Base-by-base conservation (phyloP, 2,797 vertebrate genomes). In the Coracias cyanogaster region DNA sequence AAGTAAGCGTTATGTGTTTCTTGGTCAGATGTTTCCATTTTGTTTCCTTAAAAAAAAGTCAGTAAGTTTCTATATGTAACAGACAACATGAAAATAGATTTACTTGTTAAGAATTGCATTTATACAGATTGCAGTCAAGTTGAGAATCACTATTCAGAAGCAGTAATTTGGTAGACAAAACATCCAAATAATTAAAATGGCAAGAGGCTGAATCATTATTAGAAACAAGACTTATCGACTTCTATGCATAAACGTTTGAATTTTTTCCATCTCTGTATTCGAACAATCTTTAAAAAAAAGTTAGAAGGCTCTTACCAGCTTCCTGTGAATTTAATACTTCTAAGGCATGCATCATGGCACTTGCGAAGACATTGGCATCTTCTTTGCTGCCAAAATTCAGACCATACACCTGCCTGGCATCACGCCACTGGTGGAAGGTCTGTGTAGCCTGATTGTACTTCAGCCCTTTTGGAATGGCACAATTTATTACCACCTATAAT, bases 371-470 rank as follows among this genome's bases (percentile, higher is more conserved):
- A 45, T 99, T 99, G 98, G 99, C 99, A 85, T 99, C 99, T 97
- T 99, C 99, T 97, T 99, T 99, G 98, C 99, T 99, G 98, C 99
- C 99, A 84, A 99, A 99, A 98, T 99, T 99, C 86, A 99, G 99
- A 93, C 99, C 99, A 12, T 99, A 99, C 93, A 99, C 99, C 97
- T 99, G 99, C 54, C 99, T 98, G 77, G 99, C 99, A 46, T 99
- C 99, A 25, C 99, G 99, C 99, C 99, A 99, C 94, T 99, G 99
- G 97, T 99, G 99, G 97, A 99, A 99, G 89, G 99, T 99, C 98
- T 99, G 99, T 4, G 99, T 99, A 94, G 99, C 99, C 97, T 99
- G 99, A 98, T 99, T 99, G 98, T 99, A 99, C 97, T 99, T 99
- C 97, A 99, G 98, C 93, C 99, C 99, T 98, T 99, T 99, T 22